Base-by-base conservation (phyloP, 2,888 invertebrate species). In the Pterostichus niger region DNA sequence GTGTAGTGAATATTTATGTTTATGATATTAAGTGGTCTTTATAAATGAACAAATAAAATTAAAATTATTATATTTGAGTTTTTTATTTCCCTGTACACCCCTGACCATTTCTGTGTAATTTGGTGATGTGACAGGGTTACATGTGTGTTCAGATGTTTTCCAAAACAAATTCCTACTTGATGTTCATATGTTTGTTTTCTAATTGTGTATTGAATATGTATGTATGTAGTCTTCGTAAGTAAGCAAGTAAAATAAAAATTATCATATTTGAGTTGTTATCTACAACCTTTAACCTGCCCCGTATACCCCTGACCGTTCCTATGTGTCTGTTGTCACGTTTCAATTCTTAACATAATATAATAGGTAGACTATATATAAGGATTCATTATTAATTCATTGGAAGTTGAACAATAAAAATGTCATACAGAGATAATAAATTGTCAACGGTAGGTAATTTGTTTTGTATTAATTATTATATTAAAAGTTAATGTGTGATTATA, bases 401-500 rank as follows among this genome's bases (percentile, higher is more conserved):
- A 3, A 56, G 15, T 68, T 7, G 11, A 68, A 68, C 5, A 24
- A 24, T 9, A 33, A 49, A 82, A 6, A 82, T 82, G 82, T 17
- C 24, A 13, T 82, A 56, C 46, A 75, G 61, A 49, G 75, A 82
- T 46, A 76, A 59, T 13, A 59, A 76, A 9, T 82, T 59, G 75
- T 11, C 56, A 31, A 11, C 46, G 75, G 82, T 82, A 82, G 17
- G 68, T 44, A 17, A 40, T n/a, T 33, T n/a, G 33, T 56, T 17
- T 33, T 75, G 49, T 49, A 44, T 75, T 44, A 44, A 61, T 35
- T 79, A 24, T 64, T 46, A 64, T 11, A 59, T 7, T 82, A 31
- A 75, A 82, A 59, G 61, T 73, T 80, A 61, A 6, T 77, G 11
- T 46, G 17, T 80, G 54, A 52, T 82, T 86, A 52, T 85, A 94